Evolutionary conservation across 1,140 invertebrate species (phyloP), one percentile per base, ranked within the genome.

Genomic region (Sitobion miscanthi): DNA sequence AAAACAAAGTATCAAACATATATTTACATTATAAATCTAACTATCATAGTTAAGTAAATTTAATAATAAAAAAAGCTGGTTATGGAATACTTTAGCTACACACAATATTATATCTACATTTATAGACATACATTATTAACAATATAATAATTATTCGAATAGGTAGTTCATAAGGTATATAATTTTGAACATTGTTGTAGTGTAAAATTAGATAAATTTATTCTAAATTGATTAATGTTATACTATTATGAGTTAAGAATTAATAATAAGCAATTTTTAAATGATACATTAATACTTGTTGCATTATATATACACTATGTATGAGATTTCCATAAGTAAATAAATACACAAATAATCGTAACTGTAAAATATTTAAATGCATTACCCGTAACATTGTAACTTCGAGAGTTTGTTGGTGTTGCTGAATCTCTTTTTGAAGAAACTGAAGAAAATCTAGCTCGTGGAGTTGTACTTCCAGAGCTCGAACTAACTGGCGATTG

Each of bases 371-470:
- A 93, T 93, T 85, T 93, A 38, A 83, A 85, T 57, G 82, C n/a
- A 86, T 93, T 93, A 93, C 91, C 91, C 77, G 91, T 85, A 25
- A n/a, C 47, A 85, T 2, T 93, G 77, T 93, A 83, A 85, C 91
- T 86, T 57, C 91, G 47, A 95, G 94, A 95, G 20, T 95, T 95
- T n/a, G 96, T 95, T 23, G 94, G 94, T 54, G 94, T 94, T 54
- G 94, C 89, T n/a, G 94, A 94, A 52, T 94, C 94, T 38, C 94
- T 94, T 21, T 95, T 94, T 6, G 95, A 91, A 62, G 94, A 87
- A 77, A 94, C 94, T 82, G 94, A 95, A 62, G 94, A 95, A 49
- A 90, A 93, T 52, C 91, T 82, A 23, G 91, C 91, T 25, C 91
- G 35, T 0, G 91, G 91, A 6, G 91, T 93, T 30, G 91, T 83